Conservation (phyloP, 2,797 vertebrate genomes). For the Mus caroli region DNA sequence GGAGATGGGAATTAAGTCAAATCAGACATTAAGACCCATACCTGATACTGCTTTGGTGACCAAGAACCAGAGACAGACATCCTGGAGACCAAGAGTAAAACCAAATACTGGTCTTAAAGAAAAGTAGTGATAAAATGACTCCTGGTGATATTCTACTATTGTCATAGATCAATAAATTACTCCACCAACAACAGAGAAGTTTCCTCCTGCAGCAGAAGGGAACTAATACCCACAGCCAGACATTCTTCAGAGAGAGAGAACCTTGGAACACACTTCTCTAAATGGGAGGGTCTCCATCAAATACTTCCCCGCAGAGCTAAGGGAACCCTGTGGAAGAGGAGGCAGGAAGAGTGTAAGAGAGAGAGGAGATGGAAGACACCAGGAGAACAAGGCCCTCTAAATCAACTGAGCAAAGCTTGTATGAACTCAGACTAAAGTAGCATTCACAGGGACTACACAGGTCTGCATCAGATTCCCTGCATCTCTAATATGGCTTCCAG, state of each 20-base stretch:
- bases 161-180: background rate
- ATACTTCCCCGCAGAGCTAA: too few relatives aligned
- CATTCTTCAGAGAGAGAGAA: background rate
- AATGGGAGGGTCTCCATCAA: background rate
- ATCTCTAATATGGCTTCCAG: background rate
- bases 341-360: background rate
- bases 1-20: background rate
- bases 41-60: background rate
- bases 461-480: background rate
- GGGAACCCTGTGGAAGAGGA: background rate
- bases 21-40: background rate
- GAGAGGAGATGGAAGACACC: background rate
- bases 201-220: background rate
- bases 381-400: background rate
- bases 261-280: background rate
- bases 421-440: background rate
- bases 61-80: background rate
- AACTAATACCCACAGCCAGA: background rate
- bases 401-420: background rate
- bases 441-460: background rate
- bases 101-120: background rate
- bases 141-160: background rate
- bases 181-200: background rate
- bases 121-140: background rate
- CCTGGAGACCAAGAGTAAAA: background rate